Evolutionary conservation across 2,797 vertebrate genomes (phyloP), one percentile per base, ranked within the genome.

Genomic region (Lophotriccus pileatus): DNA sequence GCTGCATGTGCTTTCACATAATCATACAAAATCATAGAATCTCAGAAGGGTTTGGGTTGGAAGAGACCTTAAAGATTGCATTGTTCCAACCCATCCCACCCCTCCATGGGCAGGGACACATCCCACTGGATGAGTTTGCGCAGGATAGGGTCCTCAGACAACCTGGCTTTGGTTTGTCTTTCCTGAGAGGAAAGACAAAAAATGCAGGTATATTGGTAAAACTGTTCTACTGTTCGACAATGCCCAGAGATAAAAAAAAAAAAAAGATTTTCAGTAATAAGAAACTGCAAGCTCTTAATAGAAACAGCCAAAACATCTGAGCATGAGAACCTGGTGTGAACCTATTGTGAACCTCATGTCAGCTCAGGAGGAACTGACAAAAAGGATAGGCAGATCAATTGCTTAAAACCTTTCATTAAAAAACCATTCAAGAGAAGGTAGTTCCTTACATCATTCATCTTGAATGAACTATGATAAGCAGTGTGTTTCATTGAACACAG

Each of bases 391-490:
- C 66, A 87, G 89, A 94, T 90, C 84, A 90, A 73, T 76, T 41
- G 72, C 79, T 75, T 91, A 85, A 92, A 92, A 75, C 24, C 43
- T 89, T 91, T 79, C 80, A 73, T 95, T 89, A 80, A 90, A 89
- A 83, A 72, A 21, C 56, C 47, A 55, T 81, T 87, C 85, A 81
- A 66, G 52, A 86, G 63, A 52, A 72, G 70, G 46, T 76, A 84
- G 72, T 87, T 93, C 72, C n/a, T 91, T 68, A 1, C 76, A 73
- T 78, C 87, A 69, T 79, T 94, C 83, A 52, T 93, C 89, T 76
- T 66, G 73, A 39, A 75, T 77, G 74, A 78, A 55, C 64, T 84
- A 6, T 55, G 81, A n/a, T 84, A 86, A 93, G 84, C 82, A 88
- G 66, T 28, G 21, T 79, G 28, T 90, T 92, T 87, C 80, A 64